Base-by-base conservation (phyloP, 2,888 invertebrate genomes). In the Germaria angustata region DNA sequence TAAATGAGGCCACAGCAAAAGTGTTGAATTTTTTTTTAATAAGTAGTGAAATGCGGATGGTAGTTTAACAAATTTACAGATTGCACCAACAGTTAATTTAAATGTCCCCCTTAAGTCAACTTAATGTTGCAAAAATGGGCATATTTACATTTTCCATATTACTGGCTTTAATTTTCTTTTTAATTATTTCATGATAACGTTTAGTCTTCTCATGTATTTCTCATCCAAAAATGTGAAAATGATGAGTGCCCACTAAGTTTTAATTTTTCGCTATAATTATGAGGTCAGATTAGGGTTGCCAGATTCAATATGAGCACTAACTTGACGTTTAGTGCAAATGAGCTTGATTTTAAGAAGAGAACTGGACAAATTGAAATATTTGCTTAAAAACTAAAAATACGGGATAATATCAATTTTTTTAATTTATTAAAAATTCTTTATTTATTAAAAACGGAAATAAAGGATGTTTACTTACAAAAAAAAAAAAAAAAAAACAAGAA, bases 231-330 rank as follows among this genome's bases (percentile, higher is more conserved):
- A 22, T 59, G 44, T 44, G 20, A 5, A 53, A 32, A 1, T 51
- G 17, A 53, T 39, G 61, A 76, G 9, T 77, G 11, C 44, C 20
- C 44, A 9, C 66, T 59, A 20, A 65, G 32, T 68, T 32, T 20
- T 63, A 28, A 68, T 39, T 9, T 63, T 75, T 75, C 63, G 20
- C 41, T 78, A 49, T 69, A 71, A 72, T 68, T 72, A 73, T 72
- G 61, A 73, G 79, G 66, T 72, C 71, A 79, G 49, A 72, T 78
- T n/a, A n/a, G n/a, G n/a, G n/a, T n/a, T n/a, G n/a, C n/a, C n/a
- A n/a, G n/a, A n/a, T n/a, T n/a, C n/a, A n/a, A n/a, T n/a, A n/a
- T n/a, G n/a, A n/a, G n/a, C n/a, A n/a, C n/a, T n/a, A n/a, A n/a
- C n/a, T n/a, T n/a, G n/a, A n/a, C n/a, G n/a, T n/a, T n/a, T n/a